phyloP scores from a whole-genome alignment of 1,140 invertebrate genomes.

The Agrypnia vestita region DNA sequence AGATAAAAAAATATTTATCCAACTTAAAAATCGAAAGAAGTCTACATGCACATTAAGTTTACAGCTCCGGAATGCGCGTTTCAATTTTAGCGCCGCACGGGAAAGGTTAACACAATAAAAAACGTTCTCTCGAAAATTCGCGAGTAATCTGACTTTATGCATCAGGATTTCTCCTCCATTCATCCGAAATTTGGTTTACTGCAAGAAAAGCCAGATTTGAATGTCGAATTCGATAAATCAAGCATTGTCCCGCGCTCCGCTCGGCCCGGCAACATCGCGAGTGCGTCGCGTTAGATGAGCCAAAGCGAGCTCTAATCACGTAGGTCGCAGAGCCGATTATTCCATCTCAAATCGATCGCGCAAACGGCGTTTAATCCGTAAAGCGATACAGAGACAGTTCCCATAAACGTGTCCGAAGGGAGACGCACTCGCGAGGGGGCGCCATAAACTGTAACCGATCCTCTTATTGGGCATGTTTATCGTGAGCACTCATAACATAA shows the following conservation, averaged over 20 bases:
- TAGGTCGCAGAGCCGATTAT: neutral
- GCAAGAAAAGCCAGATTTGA: neutral
- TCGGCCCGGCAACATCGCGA: neutral
- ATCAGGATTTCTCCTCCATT: neutral
- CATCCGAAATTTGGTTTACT: conserved; percentile 10
- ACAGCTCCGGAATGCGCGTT: too few relatives aligned
- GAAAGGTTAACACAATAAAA: too few relatives aligned
- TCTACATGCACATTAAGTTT: too few relatives aligned
- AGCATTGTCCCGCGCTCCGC: neutral
- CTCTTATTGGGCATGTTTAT: conserved; percentile 39
- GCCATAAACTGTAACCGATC: conserved; percentile 49
- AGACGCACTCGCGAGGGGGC: neutral
- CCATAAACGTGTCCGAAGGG: conserved; percentile 29
- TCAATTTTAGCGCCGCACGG: too few relatives aligned
- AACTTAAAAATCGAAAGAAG: too few relatives aligned
- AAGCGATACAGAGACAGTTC: conserved; percentile 11
- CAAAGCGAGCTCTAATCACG: too few relatives aligned
- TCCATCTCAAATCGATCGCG: neutral
- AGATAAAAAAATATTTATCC: too few relatives aligned
- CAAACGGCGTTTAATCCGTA: neutral
- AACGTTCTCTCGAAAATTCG: neutral
- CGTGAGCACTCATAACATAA: neutral
- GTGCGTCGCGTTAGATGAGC: too few relatives aligned
- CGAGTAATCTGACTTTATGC: neutral
- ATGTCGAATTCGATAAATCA: conserved; percentile 18